phyloP scores from a whole-genome alignment of 2,888 invertebrate genomes.

The Loripinus fragilis region DNA sequence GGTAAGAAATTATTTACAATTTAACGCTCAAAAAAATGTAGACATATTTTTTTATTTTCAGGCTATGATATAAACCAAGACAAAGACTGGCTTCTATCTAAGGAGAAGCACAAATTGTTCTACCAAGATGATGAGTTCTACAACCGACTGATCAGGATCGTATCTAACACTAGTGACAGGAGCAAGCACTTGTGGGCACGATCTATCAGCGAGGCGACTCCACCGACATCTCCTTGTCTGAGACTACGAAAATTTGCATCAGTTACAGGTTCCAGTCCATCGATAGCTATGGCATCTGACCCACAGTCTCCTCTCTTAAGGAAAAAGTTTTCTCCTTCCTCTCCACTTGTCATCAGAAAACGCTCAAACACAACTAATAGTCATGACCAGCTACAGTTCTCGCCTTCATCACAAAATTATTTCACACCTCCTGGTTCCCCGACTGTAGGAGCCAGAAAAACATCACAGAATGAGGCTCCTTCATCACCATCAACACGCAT shows the following conservation, averaged over 20 bases:
- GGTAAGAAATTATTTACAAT: too few relatives aligned
- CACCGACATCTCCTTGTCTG: neutral
- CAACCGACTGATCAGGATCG: neutral
- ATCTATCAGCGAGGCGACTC: neutral
- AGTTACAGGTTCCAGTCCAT: neutral
- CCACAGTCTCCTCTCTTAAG: neutral
- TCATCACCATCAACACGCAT: neutral
- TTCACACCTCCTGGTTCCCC: neutral
- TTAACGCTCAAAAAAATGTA: too few relatives aligned
- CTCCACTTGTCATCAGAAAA: neutral
- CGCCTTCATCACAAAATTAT: neutral
- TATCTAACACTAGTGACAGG: neutral
- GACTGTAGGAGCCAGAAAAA: neutral
- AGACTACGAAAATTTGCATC: neutral
- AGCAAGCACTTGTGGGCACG: neutral
- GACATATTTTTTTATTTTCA: conserved; percentile 7
- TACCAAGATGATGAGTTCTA: conserved; percentile 53
- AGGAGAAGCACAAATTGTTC: conserved; percentile 53
- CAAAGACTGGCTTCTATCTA: conserved; percentile 43
- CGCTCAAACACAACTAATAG: neutral
- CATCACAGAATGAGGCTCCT: neutral
- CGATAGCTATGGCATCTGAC: neutral
- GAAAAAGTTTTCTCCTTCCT: neutral
- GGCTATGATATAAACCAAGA: conserved; percentile 39
- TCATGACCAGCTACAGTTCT: neutral